Conservation (phyloP, 2,797 vertebrate genomes). For the Lepus townsendii region DNA sequence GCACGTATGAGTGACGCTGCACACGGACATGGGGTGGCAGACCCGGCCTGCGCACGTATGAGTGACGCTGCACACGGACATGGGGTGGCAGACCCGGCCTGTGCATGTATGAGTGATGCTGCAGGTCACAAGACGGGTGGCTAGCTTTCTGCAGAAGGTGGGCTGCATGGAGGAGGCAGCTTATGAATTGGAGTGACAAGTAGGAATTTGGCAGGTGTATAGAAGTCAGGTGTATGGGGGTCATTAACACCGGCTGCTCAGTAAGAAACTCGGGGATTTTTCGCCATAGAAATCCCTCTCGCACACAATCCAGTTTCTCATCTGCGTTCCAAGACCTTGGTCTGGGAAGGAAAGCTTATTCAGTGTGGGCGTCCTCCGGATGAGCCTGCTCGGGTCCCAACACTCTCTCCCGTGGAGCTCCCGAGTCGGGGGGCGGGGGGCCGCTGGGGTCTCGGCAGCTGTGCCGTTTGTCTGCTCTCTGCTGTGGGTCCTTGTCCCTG, state of each 20-base stretch:
- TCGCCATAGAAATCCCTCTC: not conserved
- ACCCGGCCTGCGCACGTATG: not conserved
- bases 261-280: not conserved
- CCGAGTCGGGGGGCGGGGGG: not conserved
- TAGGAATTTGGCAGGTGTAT: not conserved
- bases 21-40: not conserved
- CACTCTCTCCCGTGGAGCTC: not conserved
- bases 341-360: not conserved
- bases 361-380: not conserved
- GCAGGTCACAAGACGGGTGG: rapidly evolving
- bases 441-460: not conserved
- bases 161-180: not conserved
- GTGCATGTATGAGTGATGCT: too few species aligned
- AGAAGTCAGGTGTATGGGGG: not conserved
- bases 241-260: not conserved
- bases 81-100: not conserved
- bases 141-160: not conserved
- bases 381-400: not conserved
- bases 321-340: not conserved
- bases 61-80: not conserved
- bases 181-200: not conserved
- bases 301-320: not conserved
- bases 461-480: not conserved
- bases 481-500: not conserved
- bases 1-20: too few species aligned